Conservation (phyloP, 2,888 invertebrate genomes). For the Nysson spinosus region DNA sequence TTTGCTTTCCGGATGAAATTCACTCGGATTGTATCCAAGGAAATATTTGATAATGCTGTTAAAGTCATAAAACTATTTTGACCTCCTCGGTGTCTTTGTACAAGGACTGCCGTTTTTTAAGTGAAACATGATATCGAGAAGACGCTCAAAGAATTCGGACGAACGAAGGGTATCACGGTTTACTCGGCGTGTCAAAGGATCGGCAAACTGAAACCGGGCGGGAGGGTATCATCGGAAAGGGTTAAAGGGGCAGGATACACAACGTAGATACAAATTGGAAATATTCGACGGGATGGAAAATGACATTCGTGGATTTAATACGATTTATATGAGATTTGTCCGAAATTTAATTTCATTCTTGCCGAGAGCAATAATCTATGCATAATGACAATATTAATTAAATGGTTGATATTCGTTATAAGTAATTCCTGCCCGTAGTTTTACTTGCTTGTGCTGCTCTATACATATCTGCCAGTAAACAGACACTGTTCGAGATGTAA, state of each 20-base stretch:
- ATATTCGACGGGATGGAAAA: slow-evolving; percentile 44
- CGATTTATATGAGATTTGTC: slow-evolving; percentile 43
- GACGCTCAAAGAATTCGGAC: slow-evolving; percentile 44
- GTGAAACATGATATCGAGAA: slow-evolving; percentile 43
- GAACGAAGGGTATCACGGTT: slow-evolving; percentile 37
- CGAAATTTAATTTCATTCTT: slow-evolving; percentile 47
- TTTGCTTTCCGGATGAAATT: too few species aligned
- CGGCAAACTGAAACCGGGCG: slow-evolving; percentile 19
- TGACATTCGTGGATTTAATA: slow-evolving; percentile 42
- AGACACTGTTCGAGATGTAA: too few species aligned
- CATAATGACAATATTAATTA: slow-evolving; percentile 36
- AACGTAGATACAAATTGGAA: slow-evolving; percentile 47
- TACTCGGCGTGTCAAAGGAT: slow-evolving; percentile 44
- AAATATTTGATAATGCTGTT: slow-evolving; percentile 16
- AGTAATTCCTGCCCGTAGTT: slow-evolving; percentile 20
- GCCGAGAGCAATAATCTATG: slow-evolving; percentile 21
- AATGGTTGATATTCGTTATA: slow-evolving; percentile 37
- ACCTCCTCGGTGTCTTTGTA: neutral
- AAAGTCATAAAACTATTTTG: slow-evolving; percentile 36
- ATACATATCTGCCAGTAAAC: too few species aligned
- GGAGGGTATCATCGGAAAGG: slow-evolving; percentile 28
- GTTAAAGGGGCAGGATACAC: slow-evolving; percentile 18
- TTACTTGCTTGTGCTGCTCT: neutral
- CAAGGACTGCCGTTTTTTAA: slow-evolving; percentile 35
- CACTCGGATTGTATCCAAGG: too few species aligned